A percentile compares a stretch with the other conserved stretches of the same genome.
Conservation (phyloP, 1,140 invertebrate species). For the Octopus sinensis region DNA sequence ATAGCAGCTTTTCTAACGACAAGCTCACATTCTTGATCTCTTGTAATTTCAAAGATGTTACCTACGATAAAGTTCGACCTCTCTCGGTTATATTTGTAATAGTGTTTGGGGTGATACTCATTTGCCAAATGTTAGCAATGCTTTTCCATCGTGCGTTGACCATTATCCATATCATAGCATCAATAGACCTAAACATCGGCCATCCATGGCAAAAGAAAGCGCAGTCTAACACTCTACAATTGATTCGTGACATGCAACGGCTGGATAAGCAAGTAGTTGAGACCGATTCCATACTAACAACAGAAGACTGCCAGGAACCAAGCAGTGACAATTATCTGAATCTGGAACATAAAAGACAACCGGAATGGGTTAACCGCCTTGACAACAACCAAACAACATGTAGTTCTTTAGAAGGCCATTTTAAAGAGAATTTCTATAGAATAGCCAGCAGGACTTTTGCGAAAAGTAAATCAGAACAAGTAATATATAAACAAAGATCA, state of each 20-base stretch:
- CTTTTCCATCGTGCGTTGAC: conserved; percentile 58
- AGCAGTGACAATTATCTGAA: no score
- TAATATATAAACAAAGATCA: no score
- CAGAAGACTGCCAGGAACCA: no score
- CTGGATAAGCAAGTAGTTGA: not conserved
- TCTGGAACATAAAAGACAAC: no score
- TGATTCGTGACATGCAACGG: not conserved
- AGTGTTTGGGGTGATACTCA: conserved; percentile 58
- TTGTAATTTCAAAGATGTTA: conserved; percentile 16
- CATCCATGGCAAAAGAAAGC: not conserved
- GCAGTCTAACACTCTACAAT: not conserved
- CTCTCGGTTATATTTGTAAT: conserved; percentile 59
- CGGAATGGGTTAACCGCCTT: no score
- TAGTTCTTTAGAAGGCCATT: no score
- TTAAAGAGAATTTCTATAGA: no score
- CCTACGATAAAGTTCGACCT: conserved; percentile 23
- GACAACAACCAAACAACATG: no score
- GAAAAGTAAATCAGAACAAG: no score
- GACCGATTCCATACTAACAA: not conserved
- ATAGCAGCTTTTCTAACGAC: conserved; percentile 24
- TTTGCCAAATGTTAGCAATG: conserved; percentile 60
- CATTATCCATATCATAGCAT: conserved; percentile 48
- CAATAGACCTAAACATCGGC: conserved; percentile 27
- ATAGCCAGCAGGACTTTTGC: no score
- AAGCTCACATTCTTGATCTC: conserved; percentile 18